Conservation (phyloP, 2,888 invertebrate species). For the Ormyrus thymus region DNA sequence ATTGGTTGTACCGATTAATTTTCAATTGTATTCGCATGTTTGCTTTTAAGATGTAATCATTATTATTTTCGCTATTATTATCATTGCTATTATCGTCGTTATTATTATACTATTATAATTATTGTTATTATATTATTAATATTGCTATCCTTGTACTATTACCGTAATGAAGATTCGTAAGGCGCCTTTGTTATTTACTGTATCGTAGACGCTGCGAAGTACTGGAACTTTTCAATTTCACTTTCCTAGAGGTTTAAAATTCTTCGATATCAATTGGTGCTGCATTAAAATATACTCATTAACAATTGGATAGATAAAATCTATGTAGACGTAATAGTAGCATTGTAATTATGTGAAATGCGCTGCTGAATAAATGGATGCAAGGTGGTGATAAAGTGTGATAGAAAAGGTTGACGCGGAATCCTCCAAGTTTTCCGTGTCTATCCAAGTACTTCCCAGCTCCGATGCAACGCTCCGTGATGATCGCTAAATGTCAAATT, state of each 20-base stretch:
- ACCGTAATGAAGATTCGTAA: neutral
- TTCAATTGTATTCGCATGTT: constrained; percentile 16
- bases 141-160: constrained; percentile 6
- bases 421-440: constrained; percentile 9
- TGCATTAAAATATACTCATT: constrained; percentile 24
- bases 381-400: constrained; percentile 41
- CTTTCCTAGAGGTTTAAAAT: constrained; percentile 16
- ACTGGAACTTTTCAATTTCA: constrained; percentile 51
- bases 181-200: constrained; percentile 40
- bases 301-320: neutral
- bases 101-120: constrained; percentile 7
- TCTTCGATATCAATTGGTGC: constrained; percentile 8
- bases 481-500: constrained; percentile 29
- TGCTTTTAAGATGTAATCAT: constrained; percentile 40
- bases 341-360: neutral
- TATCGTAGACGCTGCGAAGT: constrained; percentile 56
- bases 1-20: constrained; percentile 6
- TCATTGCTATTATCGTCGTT: constrained; percentile 5
- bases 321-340: neutral
- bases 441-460: constrained; percentile 53
- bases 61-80: constrained; percentile 19
- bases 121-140: constrained; percentile 18
- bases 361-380: neutral
- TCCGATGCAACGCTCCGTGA: constrained; percentile 52
- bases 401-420: constrained; percentile 7